Evolutionary conservation across 2,797 vertebrate species (phyloP).

Genomic region (Pogonophryne albipinna): DNA sequence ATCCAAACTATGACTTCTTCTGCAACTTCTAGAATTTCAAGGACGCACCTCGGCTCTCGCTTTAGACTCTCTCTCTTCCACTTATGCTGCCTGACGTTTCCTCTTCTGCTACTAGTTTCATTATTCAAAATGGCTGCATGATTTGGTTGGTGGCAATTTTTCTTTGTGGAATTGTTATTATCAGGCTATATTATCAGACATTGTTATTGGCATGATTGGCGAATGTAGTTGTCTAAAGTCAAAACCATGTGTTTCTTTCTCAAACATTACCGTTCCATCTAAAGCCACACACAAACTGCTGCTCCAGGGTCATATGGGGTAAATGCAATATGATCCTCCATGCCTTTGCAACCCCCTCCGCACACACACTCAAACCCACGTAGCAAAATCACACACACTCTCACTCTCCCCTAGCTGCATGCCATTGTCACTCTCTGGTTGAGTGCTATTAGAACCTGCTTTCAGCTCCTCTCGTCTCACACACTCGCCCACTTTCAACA

Average conservation of each 20-base stretch:
- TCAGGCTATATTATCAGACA: too few relatives aligned
- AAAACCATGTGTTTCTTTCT: slow-evolving; percentile 24
- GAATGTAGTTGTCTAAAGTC: slow-evolving; percentile 13
- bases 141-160: slow-evolving; percentile 20
- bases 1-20: slow-evolving; percentile 57
- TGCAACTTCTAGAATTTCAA: slow-evolving; percentile 77
- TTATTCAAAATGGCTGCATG: slow-evolving; percentile 70
- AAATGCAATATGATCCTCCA: slow-evolving; percentile 70
- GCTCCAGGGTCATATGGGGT: slow-evolving; percentile 69
- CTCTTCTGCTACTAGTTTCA: slow-evolving; percentile 41
- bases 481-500: slow-evolving; percentile 2
- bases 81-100: slow-evolving; percentile 44
- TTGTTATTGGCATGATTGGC: background rate
- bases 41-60: slow-evolving; percentile 58
- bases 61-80: slow-evolving; percentile 18
- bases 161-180: background rate
- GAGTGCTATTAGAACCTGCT: slow-evolving; percentile 63
- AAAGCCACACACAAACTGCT: slow-evolving; percentile 5
- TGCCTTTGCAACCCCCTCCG: slow-evolving; percentile 39
- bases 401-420: slow-evolving; percentile 51
- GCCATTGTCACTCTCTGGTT: slow-evolving; percentile 62
- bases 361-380: slow-evolving; percentile 23
- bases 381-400: slow-evolving; percentile 32
- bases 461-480: slow-evolving; percentile 48
- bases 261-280: background rate